phyloP scores from a whole-genome alignment of 2,113 vertebrate species.

The Eupsittula cactorum region DNA sequence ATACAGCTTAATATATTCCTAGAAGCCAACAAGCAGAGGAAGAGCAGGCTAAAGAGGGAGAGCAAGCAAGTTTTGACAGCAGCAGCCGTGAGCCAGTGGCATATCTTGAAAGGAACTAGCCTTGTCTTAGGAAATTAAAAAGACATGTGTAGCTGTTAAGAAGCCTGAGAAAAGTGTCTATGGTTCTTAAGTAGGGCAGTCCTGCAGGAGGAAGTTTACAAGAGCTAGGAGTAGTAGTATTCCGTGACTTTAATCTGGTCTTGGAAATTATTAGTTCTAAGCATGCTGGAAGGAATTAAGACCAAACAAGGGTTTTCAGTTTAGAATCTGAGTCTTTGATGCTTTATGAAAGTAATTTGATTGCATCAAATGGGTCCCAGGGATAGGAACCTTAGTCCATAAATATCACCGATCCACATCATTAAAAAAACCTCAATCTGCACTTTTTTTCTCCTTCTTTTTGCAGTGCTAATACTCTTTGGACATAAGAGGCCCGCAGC shows the following conservation, averaged over 20 bases:
- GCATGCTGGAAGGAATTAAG: slow-evolving; percentile 52
- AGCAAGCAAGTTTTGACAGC: slow-evolving; percentile 39
- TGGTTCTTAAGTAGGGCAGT: slow-evolving; percentile 1
- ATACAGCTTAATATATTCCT: slow-evolving; percentile 37
- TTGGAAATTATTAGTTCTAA: slow-evolving; percentile 55
- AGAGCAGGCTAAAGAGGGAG: neutral
- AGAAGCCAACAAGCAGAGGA: slow-evolving; percentile 48
- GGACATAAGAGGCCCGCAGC: slow-evolving; percentile 32
- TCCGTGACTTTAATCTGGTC: slow-evolving; percentile 40
- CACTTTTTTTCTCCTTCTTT: neutral
- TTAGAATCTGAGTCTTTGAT: slow-evolving; percentile 40
- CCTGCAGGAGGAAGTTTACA: slow-evolving; percentile 48
- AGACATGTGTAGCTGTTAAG: slow-evolving; percentile 49
- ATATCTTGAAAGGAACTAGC: slow-evolving; percentile 60
- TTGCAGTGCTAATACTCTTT: slow-evolving; percentile 60
- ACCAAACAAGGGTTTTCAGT: slow-evolving; percentile 40
- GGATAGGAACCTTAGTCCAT: slow-evolving; percentile 43
- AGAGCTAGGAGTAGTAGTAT: slow-evolving; percentile 20
- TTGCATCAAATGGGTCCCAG: slow-evolving; percentile 51
- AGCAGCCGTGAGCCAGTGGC: slow-evolving; percentile 30
- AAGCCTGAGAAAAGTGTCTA: slow-evolving; percentile 40
- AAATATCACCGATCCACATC: slow-evolving; percentile 27
- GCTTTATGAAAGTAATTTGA: slow-evolving; percentile 53
- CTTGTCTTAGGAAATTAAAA: slow-evolving; percentile 68
- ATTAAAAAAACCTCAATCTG: slow-evolving; percentile 44